Evolutionary conservation across 2,113 vertebrate species (phyloP).

Genomic region (Heliornis fulica): DNA sequence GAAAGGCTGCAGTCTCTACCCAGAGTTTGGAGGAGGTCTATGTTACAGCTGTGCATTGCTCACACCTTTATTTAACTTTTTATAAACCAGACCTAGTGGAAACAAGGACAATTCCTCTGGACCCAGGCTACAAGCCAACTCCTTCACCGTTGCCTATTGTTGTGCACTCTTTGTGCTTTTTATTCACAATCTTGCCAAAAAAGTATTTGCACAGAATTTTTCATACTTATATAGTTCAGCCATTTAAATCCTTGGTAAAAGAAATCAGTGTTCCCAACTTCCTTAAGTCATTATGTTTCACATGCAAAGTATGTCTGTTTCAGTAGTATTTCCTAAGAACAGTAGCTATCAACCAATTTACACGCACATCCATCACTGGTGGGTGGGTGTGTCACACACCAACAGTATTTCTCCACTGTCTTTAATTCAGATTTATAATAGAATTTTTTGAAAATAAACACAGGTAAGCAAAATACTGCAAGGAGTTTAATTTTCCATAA

Average conservation of each 20-base stretch:
- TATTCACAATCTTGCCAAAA: neutral
- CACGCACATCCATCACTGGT: neutral
- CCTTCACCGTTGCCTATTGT: neutral
- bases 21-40: neutral
- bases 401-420: neutral
- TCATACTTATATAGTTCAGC: neutral
- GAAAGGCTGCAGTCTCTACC: neutral
- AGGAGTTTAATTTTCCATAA: neutral
- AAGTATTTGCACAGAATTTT: neutral
- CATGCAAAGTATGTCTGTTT: neutral
- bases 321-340: neutral
- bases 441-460: conserved; percentile 6
- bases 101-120: neutral
- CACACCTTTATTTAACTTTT: neutral
- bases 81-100: neutral
- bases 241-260: neutral
- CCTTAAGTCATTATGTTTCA: neutral
- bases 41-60: neutral
- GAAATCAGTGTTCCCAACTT: neutral
- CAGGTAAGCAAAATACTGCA: neutral
- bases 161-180: neutral
- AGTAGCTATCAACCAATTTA: neutral
- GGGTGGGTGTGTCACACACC: neutral
- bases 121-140: neutral
- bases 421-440: neutral